phyloP scores from a whole-genome alignment of 2,113 vertebrate genomes.

The Campylorhamphus procurvoides region DNA sequence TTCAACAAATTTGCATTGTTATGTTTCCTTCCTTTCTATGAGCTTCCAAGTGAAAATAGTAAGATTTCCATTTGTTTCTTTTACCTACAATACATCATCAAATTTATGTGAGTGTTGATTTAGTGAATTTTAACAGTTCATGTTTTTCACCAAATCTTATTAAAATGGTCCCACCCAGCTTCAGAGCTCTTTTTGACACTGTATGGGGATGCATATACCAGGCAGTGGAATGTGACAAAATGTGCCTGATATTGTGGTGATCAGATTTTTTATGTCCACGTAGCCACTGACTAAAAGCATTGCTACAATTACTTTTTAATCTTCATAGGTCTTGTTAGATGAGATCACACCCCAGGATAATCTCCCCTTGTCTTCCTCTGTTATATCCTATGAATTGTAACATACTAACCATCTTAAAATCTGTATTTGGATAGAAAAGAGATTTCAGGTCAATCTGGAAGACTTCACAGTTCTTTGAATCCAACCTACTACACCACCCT shows the following conservation, averaged over 20 bases:
- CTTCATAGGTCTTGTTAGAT: neutral
- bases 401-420: neutral
- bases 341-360: neutral
- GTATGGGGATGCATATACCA: neutral
- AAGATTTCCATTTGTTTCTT: neutral
- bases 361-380: neutral
- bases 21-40: neutral
- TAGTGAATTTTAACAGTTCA: neutral
- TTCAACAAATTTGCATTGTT: neutral
- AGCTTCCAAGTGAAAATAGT: neutral
- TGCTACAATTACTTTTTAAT: neutral
- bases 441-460: neutral
- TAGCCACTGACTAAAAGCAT: neutral
- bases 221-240: neutral
- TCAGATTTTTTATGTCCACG: neutral
- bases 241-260: neutral
- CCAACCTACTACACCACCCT: neutral
- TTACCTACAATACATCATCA: neutral
- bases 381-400: neutral
- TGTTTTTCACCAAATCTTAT: neutral
- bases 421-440: neutral
- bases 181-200: neutral
- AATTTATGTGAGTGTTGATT: neutral
- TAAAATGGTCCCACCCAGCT: neutral
- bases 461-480: neutral